Evolutionary conservation across 2,113 vertebrate genomes (phyloP), one percentile per base, ranked within the genome.

Genomic region (Thunnus thynnus): DNA sequence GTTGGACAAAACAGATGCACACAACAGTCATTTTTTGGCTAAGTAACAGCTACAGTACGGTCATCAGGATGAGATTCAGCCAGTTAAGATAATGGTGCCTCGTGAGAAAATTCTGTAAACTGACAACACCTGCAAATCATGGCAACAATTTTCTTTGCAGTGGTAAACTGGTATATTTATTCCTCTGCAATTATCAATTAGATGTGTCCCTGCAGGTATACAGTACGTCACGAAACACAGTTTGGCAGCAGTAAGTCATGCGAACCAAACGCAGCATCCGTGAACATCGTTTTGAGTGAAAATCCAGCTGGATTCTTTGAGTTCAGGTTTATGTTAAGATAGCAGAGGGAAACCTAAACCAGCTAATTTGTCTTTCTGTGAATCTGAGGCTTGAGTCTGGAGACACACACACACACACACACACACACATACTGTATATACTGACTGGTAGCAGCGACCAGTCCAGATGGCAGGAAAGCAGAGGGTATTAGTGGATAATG

Each of bases 391-490:
- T 2, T 2, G 22, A 71, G 18, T 13, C 51, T 54, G 36, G 22
- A 86, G 16, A n/a, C 41, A 70, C 51, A 48, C 18, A n/a, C 41
- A 70, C 51, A 48, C 30, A 52, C 30, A 70, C 51, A 48, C 30
- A 52, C 30, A 18, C 22, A 47, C 22, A 47, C 80, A 54, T 13
- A 50, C 67, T n/a, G 3, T 8, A 22, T 14, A 36, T 30, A 30
- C n/a, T 73, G 74, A 64, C 62, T 70, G 82, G 78, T 73, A 65
- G 56, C 84, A 20, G 56, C 47, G 76, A 76, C 68, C 63, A 64
- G 58, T 87, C 86, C 89, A 91, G 88, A 91, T 94, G 89, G 91
- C 78, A 22, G 46, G 2, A 46, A 67, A 83, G 81, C 61, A 60
- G 54, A 70, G 68, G 82, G 74, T 86, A 89, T 93, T 89, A 92